These are phyloP conservation scores for Melanotaenia duboulayi DNA, from an alignment of 2,113 vertebrate species.

Conservation along the genomic window DNA sequence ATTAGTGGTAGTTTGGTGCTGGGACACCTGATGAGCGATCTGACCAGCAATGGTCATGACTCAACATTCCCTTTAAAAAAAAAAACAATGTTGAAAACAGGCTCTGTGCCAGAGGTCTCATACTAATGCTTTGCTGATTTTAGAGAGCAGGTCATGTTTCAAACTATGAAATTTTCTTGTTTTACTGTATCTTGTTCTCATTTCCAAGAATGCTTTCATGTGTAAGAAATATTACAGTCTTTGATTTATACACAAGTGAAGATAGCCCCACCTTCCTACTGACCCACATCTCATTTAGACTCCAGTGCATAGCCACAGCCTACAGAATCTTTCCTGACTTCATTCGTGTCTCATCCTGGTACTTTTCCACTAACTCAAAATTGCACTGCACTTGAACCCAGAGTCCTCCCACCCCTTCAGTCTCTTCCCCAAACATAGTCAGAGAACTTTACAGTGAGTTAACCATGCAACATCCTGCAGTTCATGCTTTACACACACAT, in stretches of 20 bases:
- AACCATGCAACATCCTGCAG: neutral
- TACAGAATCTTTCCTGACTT: slow-evolving; percentile 24
- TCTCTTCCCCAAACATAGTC: slow-evolving; percentile 39
- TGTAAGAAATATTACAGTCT: slow-evolving; percentile 6
- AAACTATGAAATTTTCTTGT: slow-evolving; percentile 9
- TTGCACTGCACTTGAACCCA: slow-evolving; percentile 53
- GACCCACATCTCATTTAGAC: neutral
- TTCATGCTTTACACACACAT: neutral
- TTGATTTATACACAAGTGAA: slow-evolving; percentile 5
- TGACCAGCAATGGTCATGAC: too few species aligned
- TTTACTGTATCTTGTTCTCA: neutral
- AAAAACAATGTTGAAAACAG: neutral
- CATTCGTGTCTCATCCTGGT: slow-evolving; percentile 46
- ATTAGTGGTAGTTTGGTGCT: too few species aligned
- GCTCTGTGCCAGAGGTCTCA: neutral
- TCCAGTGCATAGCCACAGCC: slow-evolving; percentile 6
- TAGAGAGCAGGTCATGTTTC: slow-evolving; percentile 21
- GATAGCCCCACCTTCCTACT: neutral
- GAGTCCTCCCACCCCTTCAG: slow-evolving; percentile 8
- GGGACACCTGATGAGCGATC: too few species aligned
- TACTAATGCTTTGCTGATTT: slow-evolving; percentile 11
- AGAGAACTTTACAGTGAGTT: slow-evolving; percentile 34
- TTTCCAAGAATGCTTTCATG: neutral
- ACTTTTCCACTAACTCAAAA: slow-evolving; percentile 78
- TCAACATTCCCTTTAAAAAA: too few species aligned